Evolutionary conservation across 2,797 vertebrate species (phyloP), one percentile per base, ranked within the genome.

Genomic region (Crenuchus spilurus): DNA sequence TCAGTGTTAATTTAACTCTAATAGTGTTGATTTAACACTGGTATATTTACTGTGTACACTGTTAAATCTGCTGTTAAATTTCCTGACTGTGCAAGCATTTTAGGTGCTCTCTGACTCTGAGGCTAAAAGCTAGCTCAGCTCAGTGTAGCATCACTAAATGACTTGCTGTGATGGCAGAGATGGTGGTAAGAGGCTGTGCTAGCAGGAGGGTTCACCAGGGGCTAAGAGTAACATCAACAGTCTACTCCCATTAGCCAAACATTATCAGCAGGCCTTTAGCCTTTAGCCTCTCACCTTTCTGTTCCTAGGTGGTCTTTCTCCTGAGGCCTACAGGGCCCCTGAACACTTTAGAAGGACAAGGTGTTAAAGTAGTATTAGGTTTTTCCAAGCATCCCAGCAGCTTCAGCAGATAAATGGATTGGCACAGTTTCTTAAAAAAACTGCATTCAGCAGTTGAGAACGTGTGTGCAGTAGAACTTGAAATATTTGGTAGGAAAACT

Each of bases 331-430:
- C 42, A 11, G 10, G 62, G 62, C 4, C 62, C 8, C 26, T 2
- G 24, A 48, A 31, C 62, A 48, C 41, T 55, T 46, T 64, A 6
- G 24, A 28, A 26, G 41, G 41, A 48, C 16, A 48, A 46, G 42
- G 42, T 37, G 57, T 37, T 37, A 60, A 39, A 37, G 33, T 10
- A 35, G 57, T 33, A 39, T 60, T 46, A 49, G 28, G 54, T 46
- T 79, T 79, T 42, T 62, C 66, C 65, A 2, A 70, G 57, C 73
- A 42, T 60, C 68, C 16, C 13, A 18, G 6, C 16, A 55, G 11
- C 20, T 20, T 20, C 28, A 51, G 37, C 57, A 70, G 51, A n/a
- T 52, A 70, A 55, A 61, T 49, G 52, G 61, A 33, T 42, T 49
- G 28, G 52, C 11, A 13, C 41, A 70, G 44, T 28, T n/a, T 70